A percentile compares a stretch with the other conserved stretches of the same genome.
Evolutionary conservation across 2,113 vertebrate genomes (phyloP).

Genomic region (Sardina pilchardus): DNA sequence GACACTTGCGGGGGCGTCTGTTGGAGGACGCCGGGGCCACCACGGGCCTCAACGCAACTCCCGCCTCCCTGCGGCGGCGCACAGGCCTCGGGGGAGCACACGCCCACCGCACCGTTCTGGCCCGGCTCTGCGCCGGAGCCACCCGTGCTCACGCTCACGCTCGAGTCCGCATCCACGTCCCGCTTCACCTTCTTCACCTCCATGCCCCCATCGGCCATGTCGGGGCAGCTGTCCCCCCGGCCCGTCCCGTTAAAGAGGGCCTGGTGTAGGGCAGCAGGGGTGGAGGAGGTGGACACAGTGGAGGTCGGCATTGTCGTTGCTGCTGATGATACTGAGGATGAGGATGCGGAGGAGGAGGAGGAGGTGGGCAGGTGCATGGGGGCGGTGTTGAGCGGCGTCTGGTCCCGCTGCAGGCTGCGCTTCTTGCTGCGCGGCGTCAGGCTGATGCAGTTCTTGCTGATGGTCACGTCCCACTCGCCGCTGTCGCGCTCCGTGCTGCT

Average conservation of each 20-base stretch:
- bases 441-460: constrained; percentile 72
- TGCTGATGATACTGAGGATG: constrained; percentile 36
- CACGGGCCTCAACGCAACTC: neutral
- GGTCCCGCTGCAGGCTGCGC: constrained; percentile 80
- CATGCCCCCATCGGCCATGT: constrained; percentile 66
- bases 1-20: constrained; percentile 35
- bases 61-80: constrained; percentile 25
- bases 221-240: constrained; percentile 58
- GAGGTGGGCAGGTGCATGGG: constrained; percentile 58
- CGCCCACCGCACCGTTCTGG: neutral
- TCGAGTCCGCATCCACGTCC: constrained; percentile 63
- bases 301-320: constrained; percentile 40
- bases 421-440: constrained; percentile 88
- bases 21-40: constrained; percentile 43
- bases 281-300: constrained; percentile 24
- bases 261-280: constrained; percentile 54
- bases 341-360: constrained; percentile 33
- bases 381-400: constrained; percentile 59
- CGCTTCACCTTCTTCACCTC: constrained; percentile 82
- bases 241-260: constrained; percentile 64
- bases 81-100: constrained; percentile 44
- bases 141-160: neutral
- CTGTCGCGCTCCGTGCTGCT: constrained; percentile 73
- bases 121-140: neutral
- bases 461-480: constrained; percentile 77